Conservation (phyloP, 2,113 vertebrate genomes). For the Hippocampus guttulatus region DNA sequence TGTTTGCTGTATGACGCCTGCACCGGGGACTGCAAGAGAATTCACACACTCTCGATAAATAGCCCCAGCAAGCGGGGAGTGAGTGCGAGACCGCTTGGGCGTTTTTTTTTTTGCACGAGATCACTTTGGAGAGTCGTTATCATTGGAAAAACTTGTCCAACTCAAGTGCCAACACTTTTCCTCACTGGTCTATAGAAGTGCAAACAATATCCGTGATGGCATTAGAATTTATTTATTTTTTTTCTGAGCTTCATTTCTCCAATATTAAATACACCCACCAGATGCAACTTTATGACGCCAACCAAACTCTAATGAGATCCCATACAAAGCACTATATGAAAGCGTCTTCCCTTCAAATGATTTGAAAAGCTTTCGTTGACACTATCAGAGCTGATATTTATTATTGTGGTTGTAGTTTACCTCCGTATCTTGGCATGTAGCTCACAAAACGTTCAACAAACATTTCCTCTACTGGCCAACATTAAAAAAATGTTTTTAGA, state of each 20-base stretch:
- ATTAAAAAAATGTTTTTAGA: no score
- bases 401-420: no score
- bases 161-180: neutral
- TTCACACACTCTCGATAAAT: slow-evolving; percentile 50
- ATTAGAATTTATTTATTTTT: no score
- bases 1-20: slow-evolving; percentile 67
- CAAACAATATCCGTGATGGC: neutral
- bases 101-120: slow-evolving; percentile 4
- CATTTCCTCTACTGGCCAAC: no score
- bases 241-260: neutral
- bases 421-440: no score
- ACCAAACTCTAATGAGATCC: neutral
- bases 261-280: neutral
- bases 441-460: no score
- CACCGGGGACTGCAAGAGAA: slow-evolving; percentile 46
- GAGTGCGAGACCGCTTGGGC: neutral
- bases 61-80: slow-evolving; percentile 12
- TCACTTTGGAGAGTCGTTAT: neutral
- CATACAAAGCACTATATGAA: neutral
- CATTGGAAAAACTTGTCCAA: neutral
- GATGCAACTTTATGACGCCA: neutral
- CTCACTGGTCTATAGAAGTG: neutral
- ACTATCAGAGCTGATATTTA: no score
- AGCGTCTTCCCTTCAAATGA: no score
- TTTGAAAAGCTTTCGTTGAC: no score